Conservation (phyloP, 2,113 vertebrate genomes). For the Alectura lathami region DNA sequence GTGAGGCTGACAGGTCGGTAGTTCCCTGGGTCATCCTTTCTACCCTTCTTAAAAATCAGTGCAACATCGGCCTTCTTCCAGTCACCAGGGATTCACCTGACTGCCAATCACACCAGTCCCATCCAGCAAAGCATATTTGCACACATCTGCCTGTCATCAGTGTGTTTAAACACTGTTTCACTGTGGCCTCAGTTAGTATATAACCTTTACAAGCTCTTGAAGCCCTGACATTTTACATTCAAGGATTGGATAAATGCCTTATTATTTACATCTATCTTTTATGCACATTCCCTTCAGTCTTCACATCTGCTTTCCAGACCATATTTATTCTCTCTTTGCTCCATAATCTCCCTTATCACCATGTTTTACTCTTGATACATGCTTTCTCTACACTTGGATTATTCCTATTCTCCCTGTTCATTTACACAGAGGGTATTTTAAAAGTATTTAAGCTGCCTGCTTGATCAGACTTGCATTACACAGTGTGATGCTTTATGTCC, state of each 20-base stretch:
- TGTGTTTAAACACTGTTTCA: background rate
- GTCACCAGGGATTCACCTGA: too few species aligned
- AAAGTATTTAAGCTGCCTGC: background rate
- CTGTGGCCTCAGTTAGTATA: constrained; percentile 44
- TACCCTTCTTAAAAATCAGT: too few species aligned
- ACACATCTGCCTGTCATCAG: background rate
- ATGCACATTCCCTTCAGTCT: background rate
- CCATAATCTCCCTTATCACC: background rate
- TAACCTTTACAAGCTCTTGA: constrained; percentile 26
- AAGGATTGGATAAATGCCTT: constrained; percentile 46
- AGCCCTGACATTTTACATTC: constrained; percentile 7
- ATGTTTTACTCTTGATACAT: background rate
- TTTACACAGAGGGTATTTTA: background rate
- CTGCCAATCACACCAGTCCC: too few species aligned
- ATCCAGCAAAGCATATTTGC: background rate
- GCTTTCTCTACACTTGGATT: background rate
- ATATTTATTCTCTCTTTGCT: constrained; percentile 49
- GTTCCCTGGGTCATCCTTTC: too few species aligned
- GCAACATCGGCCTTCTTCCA: too few species aligned
- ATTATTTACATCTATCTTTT: constrained; percentile 51
- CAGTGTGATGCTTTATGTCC: background rate
- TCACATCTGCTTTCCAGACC: background rate
- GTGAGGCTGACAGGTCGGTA: too few species aligned
- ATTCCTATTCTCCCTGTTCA: constrained; percentile 4
- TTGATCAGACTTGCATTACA: background rate